phyloP scores from a whole-genome alignment of 2,888 invertebrate species.

The Tenthredo distinguenda region DNA sequence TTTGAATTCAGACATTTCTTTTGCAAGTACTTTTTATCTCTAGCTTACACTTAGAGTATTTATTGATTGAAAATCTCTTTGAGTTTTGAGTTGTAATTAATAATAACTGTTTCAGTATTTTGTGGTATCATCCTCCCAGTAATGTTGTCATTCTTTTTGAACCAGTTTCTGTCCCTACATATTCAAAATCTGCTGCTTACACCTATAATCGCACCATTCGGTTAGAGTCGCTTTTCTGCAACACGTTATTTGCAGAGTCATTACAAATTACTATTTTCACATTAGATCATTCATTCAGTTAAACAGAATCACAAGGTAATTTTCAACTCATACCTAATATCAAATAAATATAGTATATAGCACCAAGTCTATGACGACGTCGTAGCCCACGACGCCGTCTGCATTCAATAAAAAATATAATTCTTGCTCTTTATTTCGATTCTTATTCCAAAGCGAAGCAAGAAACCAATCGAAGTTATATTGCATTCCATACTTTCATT shows the following conservation, averaged over 20 bases:
- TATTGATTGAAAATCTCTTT: constrained; percentile 56
- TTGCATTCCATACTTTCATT: neutral
- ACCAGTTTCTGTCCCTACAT: neutral
- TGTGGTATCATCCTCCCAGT: neutral
- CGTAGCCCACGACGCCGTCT: neutral
- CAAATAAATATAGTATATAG: neutral
- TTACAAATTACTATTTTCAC: neutral
- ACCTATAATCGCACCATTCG: neutral
- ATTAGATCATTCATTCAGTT: neutral
- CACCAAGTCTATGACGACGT: neutral
- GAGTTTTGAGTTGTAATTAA: constrained; percentile 24
- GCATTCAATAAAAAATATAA: neutral
- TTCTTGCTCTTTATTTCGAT: neutral
- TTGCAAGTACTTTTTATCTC: constrained; percentile 21
- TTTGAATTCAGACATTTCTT: neutral
- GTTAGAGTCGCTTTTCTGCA: neutral
- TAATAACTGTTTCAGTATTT: constrained; percentile 15
- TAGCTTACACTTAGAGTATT: constrained; percentile 36
- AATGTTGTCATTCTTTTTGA: neutral
- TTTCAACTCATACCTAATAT: neutral
- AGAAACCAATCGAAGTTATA: neutral
- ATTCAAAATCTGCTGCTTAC: constrained; percentile 1
- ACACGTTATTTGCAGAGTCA: neutral
- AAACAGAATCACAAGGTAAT: neutral
- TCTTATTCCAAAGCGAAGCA: neutral